These are phyloP conservation scores for Drosophila peninsularis DNA, from an alignment of 2,888 invertebrate genomes.

Conservation along the genomic window DNA sequence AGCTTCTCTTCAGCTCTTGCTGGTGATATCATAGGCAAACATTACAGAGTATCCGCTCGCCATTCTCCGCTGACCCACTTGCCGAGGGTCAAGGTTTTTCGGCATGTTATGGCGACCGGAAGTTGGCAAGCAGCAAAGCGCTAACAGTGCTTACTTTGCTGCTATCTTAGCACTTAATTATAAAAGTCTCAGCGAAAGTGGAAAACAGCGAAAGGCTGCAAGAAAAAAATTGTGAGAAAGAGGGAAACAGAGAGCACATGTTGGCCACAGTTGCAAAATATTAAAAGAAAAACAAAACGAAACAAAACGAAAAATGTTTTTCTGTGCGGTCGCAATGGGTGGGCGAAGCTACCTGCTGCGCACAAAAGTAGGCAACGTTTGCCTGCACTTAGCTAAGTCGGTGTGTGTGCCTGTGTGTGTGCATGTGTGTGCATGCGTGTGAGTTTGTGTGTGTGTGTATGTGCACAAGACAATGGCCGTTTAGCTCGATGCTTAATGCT, in stretches of 20 bases:
- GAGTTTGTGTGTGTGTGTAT: background rate
- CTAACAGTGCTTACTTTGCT: conserved; percentile 37
- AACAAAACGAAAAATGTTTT: conserved; percentile 4
- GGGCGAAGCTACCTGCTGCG: conserved; percentile 44
- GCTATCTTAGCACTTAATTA: conserved; percentile 64
- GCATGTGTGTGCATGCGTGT: background rate
- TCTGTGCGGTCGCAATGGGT: background rate
- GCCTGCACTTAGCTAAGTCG: conserved; percentile 21
- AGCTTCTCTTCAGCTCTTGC: background rate
- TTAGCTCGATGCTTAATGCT: conserved; percentile 48
- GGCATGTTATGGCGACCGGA: conserved; percentile 29
- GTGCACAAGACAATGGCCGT: conserved; percentile 27
- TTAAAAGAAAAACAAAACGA: background rate
- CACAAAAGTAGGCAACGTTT: conserved; percentile 56
- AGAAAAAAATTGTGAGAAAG: background rate
- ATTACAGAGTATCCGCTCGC: background rate
- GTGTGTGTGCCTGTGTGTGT: conserved; percentile 1
- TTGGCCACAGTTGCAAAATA: conserved; percentile 8
- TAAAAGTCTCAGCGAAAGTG: conserved; percentile 52
- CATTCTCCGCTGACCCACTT: background rate
- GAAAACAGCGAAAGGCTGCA: background rate
- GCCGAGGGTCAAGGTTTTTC: conserved; percentile 62
- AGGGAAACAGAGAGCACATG: conserved; percentile 5
- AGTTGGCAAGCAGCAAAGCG: conserved; percentile 34
- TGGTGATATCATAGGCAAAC: background rate